Evolutionary conservation across 2,888 invertebrate genomes (phyloP).

Genomic region (Unio pictorum): DNA sequence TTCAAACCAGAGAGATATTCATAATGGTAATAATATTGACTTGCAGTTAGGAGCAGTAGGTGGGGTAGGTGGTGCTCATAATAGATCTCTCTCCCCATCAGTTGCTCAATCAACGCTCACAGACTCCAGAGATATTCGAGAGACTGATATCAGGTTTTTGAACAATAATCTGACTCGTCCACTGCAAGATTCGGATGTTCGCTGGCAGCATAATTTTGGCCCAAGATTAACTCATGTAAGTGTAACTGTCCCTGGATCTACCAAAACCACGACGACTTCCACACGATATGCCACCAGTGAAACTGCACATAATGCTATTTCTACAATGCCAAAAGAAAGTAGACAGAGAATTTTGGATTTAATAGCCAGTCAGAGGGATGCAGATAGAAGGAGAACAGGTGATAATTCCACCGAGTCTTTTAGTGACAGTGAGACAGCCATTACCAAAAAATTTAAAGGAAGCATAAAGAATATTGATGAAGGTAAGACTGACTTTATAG

Average conservation of each 20-base stretch:
- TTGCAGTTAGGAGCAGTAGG: background rate
- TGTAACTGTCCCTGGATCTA: slow-evolving; percentile 43
- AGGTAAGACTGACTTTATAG: slow-evolving; percentile 21
- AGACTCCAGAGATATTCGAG: slow-evolving; percentile 54
- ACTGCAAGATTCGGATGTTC: slow-evolving; percentile 16
- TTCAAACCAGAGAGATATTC: too few relatives aligned
- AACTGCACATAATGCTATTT: slow-evolving; percentile 9
- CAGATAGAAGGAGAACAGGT: slow-evolving; percentile 28
- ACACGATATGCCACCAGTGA: slow-evolving; percentile 12
- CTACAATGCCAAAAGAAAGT: slow-evolving; percentile 8
- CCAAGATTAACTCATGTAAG: slow-evolving; percentile 44
- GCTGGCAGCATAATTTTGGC: slow-evolving; percentile 14
- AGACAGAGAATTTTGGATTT: slow-evolving; percentile 24
- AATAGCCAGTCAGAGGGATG: slow-evolving; percentile 29
- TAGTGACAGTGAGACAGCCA: slow-evolving; percentile 36
- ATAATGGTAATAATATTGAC: too few relatives aligned
- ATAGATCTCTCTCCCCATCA: background rate
- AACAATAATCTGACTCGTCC: slow-evolving; percentile 45
- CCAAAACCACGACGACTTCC: slow-evolving; percentile 15
- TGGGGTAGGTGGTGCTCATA: background rate
- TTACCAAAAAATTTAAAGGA: slow-evolving; percentile 33
- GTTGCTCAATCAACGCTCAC: slow-evolving; percentile 46
- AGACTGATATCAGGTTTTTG: slow-evolving; percentile 60
- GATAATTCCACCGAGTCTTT: slow-evolving; percentile 22
- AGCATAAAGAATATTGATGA: slow-evolving; percentile 38